phyloP scores from a whole-genome alignment of 1,140 invertebrate genomes.

The Neodiprion fabricii region DNA sequence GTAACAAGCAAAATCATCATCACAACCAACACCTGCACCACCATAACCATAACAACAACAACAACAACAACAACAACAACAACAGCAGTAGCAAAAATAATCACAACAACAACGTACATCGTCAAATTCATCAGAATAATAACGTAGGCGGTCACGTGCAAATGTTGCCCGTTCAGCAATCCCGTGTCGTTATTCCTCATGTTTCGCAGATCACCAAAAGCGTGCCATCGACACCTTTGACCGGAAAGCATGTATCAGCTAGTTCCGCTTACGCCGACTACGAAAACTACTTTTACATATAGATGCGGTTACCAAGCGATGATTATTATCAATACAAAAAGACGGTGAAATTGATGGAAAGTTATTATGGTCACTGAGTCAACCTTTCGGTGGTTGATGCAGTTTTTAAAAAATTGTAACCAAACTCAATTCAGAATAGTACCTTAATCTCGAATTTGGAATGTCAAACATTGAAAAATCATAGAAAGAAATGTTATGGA shows the following conservation, averaged over 20 bases:
- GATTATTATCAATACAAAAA: background rate
- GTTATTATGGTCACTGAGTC: no score
- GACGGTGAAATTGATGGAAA: no score
- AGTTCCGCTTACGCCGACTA: conserved; percentile 63
- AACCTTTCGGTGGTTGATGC: no score
- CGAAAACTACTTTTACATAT: conserved; percentile 70
- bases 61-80: conserved; percentile 28
- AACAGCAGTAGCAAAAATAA: conserved; percentile 16
- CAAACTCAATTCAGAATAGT: no score
- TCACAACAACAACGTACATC: conserved; percentile 34
- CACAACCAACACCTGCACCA: background rate
- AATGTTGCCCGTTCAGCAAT: conserved; percentile 22
- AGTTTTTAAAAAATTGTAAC: no score
- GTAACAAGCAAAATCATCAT: conserved; percentile 25
- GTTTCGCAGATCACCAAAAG: conserved; percentile 53
- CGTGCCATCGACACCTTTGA: conserved; percentile 53
- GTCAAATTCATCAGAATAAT: conserved; percentile 24
- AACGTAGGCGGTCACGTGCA: conserved; percentile 28
- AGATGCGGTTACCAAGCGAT: conserved; percentile 21
- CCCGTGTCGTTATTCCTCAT: conserved; percentile 39
- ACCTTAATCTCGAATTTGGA: no score
- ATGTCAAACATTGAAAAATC: no score
- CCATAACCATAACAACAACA: conserved; percentile 15
- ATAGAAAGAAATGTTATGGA: no score
- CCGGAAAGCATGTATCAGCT: conserved; percentile 53